Percentiles rank a stretch among this genome's conserved stretches.
Evolutionary conservation across 2,888 invertebrate genomes (phyloP).

Genomic region (Philereme vetulata): DNA sequence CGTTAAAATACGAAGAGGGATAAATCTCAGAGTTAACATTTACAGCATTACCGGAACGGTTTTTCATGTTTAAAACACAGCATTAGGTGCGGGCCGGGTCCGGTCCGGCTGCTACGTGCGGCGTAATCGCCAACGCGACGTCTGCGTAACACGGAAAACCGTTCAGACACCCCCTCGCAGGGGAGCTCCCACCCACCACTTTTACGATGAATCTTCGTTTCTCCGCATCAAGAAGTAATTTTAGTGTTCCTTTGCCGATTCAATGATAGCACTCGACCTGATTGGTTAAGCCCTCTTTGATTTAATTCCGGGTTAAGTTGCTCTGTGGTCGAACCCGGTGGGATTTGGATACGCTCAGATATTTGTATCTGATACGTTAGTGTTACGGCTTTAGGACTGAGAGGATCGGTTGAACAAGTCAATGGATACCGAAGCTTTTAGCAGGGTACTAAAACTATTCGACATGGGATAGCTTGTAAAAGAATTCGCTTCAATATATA

Average conservation of each 20-base stretch:
- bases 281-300: slow-evolving; percentile 83
- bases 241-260: slow-evolving; percentile 84
- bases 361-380: slow-evolving; percentile 58
- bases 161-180: slow-evolving; percentile 72
- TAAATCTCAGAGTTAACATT: slow-evolving; percentile 70
- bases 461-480: too few relatives aligned
- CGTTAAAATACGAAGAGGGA: slow-evolving; percentile 59
- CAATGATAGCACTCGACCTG: slow-evolving; percentile 83
- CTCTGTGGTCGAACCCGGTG: slow-evolving; percentile 71
- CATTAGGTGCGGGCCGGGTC: slow-evolving; percentile 70
- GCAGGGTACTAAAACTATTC: too few relatives aligned
- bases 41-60: slow-evolving; percentile 78
- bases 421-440: background rate
- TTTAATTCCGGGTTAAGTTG: slow-evolving; percentile 83
- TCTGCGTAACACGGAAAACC: slow-evolving; percentile 82
- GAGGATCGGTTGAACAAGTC: slow-evolving; percentile 30
- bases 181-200: slow-evolving; percentile 68
- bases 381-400: slow-evolving; percentile 46
- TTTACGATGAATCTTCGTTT: slow-evolving; percentile 84
- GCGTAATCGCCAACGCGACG: slow-evolving; percentile 77
- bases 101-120: slow-evolving; percentile 72
- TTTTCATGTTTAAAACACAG: slow-evolving; percentile 81
- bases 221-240: slow-evolving; percentile 84
- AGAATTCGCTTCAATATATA: too few relatives aligned
- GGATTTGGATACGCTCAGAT: slow-evolving; percentile 67